Evolutionary conservation across 2,888 invertebrate genomes (phyloP), one percentile per base, ranked within the genome.

Genomic region (Leptinotarsa tumamoca): DNA sequence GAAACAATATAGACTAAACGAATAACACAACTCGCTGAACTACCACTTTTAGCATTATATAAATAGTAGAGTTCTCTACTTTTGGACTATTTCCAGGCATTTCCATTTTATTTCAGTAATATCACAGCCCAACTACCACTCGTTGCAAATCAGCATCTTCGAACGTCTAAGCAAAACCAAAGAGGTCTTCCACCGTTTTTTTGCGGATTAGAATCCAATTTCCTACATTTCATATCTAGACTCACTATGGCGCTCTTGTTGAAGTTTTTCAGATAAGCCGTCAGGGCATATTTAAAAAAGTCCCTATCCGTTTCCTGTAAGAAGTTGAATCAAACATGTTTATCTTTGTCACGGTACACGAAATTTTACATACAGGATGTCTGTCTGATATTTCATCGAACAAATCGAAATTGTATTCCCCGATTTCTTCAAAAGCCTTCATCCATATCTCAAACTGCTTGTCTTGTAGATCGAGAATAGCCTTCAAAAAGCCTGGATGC

Each of bases 211-310:
- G 69, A 69, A 43, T 73, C 68, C 1, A 73, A 66, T 63, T 73
- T 73, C 27, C 73, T 61, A 63, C 73, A 73, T 68, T 73, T 73
- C 52, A 73, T n/a, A 7, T 73, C 68, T 33, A 73, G 63, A 14
- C 21, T 52, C 14, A 50, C 10, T n/a, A 73, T 51, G 21, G 68
- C 63, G 15, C 63, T 43, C 15, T 69, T 17, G 33, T 73, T 73
- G 69, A 73, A 43, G 2, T 58, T 58, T 2, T 7, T 70, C n/a
- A 70, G 4, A 70, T 70, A 70, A 0, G 27, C 15, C 15, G 58
- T 58, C 49, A 70, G 18, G 3, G 23, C 27, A 7, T 58, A 18
- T 21, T 27, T 70, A 23, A 70, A 58, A 43, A 49, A 54, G 21
- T 50, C 70, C 23, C 58, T 70, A n/a, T 49, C 18, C 0, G 33